phyloP scores from a whole-genome alignment of 2,888 invertebrate genomes.

The Drosophila pseudotalamancana region DNA sequence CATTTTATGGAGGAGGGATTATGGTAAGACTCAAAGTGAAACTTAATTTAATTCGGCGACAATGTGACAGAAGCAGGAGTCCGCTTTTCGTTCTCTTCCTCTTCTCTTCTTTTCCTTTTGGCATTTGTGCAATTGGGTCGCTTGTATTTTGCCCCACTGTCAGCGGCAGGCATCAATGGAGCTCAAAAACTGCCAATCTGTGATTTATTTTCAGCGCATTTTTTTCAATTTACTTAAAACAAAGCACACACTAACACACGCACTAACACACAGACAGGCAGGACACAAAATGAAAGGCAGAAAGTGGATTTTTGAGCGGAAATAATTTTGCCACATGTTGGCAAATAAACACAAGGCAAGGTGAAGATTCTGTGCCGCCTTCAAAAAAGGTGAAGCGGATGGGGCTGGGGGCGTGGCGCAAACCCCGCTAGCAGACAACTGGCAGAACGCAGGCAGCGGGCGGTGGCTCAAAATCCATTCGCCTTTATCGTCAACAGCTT shows the following conservation, averaged over 20 bases:
- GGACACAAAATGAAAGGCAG: constrained; percentile 39
- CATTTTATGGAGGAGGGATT: background rate
- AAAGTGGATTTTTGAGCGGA: constrained; percentile 77
- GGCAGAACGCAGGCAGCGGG: constrained; percentile 42
- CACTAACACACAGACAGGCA: background rate
- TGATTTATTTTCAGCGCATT: constrained; percentile 49
- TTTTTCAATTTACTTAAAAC: constrained; percentile 68
- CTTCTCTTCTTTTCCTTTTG: background rate
- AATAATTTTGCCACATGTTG: constrained; percentile 80
- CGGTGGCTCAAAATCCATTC: constrained; percentile 52
- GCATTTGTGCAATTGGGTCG: constrained; percentile 1
- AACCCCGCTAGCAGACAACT: too few relatives aligned
- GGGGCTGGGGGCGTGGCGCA: too few relatives aligned
- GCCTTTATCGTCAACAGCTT: constrained; percentile 59
- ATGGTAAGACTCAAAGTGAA: constrained; percentile 48
- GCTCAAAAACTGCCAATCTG: constrained; percentile 39
- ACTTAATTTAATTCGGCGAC: constrained; percentile 63
- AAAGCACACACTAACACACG: too few relatives aligned
- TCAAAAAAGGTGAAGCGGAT: too few relatives aligned
- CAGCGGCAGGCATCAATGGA: constrained; percentile 46
- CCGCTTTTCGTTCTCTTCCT: constrained; percentile 20
- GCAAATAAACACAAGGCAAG: constrained; percentile 59
- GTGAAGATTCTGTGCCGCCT: background rate
- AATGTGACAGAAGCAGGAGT: constrained; percentile 52
- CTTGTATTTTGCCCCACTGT: constrained; percentile 32